These are phyloP conservation scores for Heterotilapia buettikoferi DNA, from an alignment of 2,113 vertebrate genomes.

Conservation along the genomic window DNA sequence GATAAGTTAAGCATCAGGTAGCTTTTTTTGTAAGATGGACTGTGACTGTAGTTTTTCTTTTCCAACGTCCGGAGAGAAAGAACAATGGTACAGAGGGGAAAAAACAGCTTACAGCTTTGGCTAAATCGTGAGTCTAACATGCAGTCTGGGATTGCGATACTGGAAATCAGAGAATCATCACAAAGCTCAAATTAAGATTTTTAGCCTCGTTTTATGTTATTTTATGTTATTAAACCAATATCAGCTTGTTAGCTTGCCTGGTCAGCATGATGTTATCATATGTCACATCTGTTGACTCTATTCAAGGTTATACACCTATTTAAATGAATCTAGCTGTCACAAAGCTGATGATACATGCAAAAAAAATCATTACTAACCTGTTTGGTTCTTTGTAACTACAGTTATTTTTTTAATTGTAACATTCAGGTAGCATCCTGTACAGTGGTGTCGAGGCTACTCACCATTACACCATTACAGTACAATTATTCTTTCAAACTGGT, in stretches of 20 bases:
- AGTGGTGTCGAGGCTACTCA: not conserved
- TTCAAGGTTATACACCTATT: not conserved
- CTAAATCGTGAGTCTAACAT: not conserved
- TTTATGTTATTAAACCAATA: not conserved
- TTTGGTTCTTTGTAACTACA: not conserved
- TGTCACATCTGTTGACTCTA: not conserved
- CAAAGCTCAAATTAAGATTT: not conserved
- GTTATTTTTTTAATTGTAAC: not conserved
- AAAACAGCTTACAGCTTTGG: not conserved
- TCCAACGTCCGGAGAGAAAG: not conserved
- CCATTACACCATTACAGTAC: not conserved
- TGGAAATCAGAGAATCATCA: not conserved
- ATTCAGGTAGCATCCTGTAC: not conserved
- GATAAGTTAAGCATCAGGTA: not conserved
- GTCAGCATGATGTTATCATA: not conserved
- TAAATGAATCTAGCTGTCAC: not conserved
- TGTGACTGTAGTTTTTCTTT: not conserved
- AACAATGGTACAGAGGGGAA: not conserved
- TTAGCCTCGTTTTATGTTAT: not conserved
- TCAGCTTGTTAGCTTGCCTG: not conserved
- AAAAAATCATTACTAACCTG: not conserved
- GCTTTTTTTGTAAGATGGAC: not conserved
- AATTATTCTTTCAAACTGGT: not conserved
- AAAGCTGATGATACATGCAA: not conserved
- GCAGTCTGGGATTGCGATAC: not conserved